Evolutionary conservation across 2,888 invertebrate species (phyloP), one percentile per base, ranked within the genome.

Genomic region (Eumerus sabulonum): DNA sequence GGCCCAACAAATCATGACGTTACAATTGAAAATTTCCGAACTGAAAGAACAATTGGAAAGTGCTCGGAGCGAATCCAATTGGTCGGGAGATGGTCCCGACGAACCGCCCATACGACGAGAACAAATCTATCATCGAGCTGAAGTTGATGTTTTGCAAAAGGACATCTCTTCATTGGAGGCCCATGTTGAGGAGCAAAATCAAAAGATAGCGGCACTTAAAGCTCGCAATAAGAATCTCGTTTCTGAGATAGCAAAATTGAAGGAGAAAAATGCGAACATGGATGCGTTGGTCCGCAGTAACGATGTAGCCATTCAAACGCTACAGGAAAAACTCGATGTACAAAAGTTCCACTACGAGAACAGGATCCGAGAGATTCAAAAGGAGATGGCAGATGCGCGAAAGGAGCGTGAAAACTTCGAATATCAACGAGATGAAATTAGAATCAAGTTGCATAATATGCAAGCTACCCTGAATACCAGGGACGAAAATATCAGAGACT

Each of bases 221-320:
- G 93, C 94, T 35, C 91, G 95, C 82, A 91, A 92, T 70, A 92
- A 91, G 84, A 93, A 92, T 57, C 87, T 95, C 17, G 93, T 93
- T 83, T 91, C 91, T 67, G 94, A 95, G 76, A 86, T 91, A 12
- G 89, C 89, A 0, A 89, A 89, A 0, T 87, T 91, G 35, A 92
- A 92, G 84, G 90, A 91, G 38, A 93, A 92, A 83, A 89, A 92
- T 76, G 89, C 90, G 42, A 91, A 92, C 0, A 87, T 93, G 73
- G 90, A 91, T 19, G 92, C 93, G 76, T 93, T 93, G 84, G 91
- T 91, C 63, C 91, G 90, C 36, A 91, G 91, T 82, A 93, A 93
- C 83, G 92, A 93, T 82, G 87, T 92, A 63, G 88, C 93, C 35
- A 91, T 94, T 17, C 90, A 91, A 72, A 91, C 91, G 27, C 90